A percentile compares a stretch with the other conserved stretches of the same genome.
These are phyloP conservation scores for Imbricaverruca yamaguchii DNA, from an alignment of 2,888 invertebrate genomes.

Conservation along the genomic window DNA sequence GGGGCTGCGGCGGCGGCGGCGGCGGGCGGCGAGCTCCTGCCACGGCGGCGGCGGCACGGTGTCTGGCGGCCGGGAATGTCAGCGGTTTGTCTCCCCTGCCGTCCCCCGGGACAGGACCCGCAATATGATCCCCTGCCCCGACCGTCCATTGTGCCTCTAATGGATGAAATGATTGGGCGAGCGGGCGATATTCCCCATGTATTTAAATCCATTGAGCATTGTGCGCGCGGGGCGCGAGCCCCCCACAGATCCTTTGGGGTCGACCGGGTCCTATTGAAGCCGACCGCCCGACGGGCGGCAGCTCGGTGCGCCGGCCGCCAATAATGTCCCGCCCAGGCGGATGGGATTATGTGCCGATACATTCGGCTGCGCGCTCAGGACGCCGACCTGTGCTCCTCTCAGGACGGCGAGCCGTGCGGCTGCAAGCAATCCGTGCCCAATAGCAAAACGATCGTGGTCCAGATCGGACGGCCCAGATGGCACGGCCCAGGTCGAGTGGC, in stretches of 20 bases:
- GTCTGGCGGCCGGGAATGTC: too few relatives aligned
- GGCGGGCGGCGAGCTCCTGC: too few relatives aligned
- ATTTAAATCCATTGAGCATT: slow-evolving; percentile 18
- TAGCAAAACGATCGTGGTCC: too few relatives aligned
- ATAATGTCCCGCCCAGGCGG: neutral
- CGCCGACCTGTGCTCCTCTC: too few relatives aligned
- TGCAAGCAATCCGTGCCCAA: too few relatives aligned
- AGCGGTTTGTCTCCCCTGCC: too few relatives aligned
- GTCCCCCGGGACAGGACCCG: neutral
- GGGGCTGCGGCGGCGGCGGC: too few relatives aligned
- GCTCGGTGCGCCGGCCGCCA: neutral
- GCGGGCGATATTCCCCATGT: neutral
- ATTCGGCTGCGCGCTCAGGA: neutral
- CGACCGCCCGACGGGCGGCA: neutral
- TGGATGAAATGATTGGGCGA: slow-evolving; percentile 9
- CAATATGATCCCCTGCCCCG: neutral
- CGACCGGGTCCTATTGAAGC: neutral
- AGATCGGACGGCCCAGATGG: too few relatives aligned
- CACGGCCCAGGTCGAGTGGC: too few relatives aligned
- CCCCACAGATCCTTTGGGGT: neutral
- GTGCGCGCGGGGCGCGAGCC: neutral
- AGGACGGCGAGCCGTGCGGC: too few relatives aligned
- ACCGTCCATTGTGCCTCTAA: neutral
- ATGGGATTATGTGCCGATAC: neutral
- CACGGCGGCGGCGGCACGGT: too few relatives aligned